Percentiles rank a stretch among this genome's conserved stretches.
These are phyloP conservation scores for Siniperca knerii DNA, from an alignment of 2,113 vertebrate species.

Conservation along the genomic window DNA sequence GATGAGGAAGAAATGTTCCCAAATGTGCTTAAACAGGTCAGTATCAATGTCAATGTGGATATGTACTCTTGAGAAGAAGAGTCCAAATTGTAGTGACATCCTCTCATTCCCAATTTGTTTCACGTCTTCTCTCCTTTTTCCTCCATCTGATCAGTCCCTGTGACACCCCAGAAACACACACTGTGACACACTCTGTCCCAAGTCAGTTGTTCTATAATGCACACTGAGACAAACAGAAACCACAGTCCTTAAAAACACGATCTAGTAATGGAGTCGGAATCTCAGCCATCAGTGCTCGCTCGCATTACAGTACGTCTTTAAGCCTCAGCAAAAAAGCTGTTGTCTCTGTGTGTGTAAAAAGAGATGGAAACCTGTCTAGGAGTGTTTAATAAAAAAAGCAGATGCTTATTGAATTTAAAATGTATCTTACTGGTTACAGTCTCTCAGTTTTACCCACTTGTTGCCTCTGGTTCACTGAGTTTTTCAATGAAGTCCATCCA, in stretches of 20 bases:
- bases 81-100: constrained; percentile 39
- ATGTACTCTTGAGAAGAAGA: constrained; percentile 25
- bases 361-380: neutral
- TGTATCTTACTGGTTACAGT: constrained; percentile 19
- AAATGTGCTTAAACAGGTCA: constrained; percentile 17
- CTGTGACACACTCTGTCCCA: constrained; percentile 19
- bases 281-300: constrained; percentile 67
- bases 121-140: constrained; percentile 38
- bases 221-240: constrained; percentile 64
- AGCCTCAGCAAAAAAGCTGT: constrained; percentile 27
- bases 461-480: constrained; percentile 29
- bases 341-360: constrained; percentile 37
- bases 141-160: constrained; percentile 26
- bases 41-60: constrained; percentile 30
- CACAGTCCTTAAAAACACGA: constrained; percentile 64
- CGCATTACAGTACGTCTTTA: constrained; percentile 61
- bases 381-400: neutral
- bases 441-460: constrained; percentile 51
- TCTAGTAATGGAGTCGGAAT: constrained; percentile 71
- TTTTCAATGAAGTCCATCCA: constrained; percentile 44
- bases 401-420: constrained; percentile 13
- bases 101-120: constrained; percentile 22
- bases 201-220: constrained; percentile 55
- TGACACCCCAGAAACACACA: constrained; percentile 38
- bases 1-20: constrained; percentile 5